Evolutionary conservation across 2,113 vertebrate species (phyloP).

Genomic region (Nothobranchius furzeri): DNA sequence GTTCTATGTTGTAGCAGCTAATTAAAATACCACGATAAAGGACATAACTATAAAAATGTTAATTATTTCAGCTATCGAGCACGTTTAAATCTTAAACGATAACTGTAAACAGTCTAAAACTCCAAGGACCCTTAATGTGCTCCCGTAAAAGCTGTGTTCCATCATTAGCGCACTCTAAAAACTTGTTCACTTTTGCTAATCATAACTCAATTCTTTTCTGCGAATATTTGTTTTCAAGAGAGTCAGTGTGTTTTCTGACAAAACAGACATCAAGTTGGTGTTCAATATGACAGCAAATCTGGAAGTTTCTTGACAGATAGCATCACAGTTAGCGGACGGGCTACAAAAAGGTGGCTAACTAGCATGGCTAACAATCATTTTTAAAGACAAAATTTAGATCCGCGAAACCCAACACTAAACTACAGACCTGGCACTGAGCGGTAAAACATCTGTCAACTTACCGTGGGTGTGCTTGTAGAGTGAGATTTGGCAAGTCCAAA

Average conservation of each 20-base stretch:
- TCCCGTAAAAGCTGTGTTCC: not conserved
- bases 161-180: conserved; percentile 9
- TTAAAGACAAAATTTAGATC: not conserved
- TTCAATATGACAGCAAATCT: conserved; percentile 19
- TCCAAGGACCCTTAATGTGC: conserved; percentile 14
- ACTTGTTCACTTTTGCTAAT: not conserved
- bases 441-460: conserved; percentile 15
- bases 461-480: conserved; percentile 24
- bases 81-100: not conserved
- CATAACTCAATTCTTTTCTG: not conserved
- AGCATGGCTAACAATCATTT: conserved; percentile 22
- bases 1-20: not conserved
- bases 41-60: too few relatives aligned
- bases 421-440: not conserved
- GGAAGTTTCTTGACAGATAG: conserved; percentile 58
- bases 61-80: not conserved
- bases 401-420: not conserved
- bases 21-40: not conserved
- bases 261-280: conserved; percentile 3
- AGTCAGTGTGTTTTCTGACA: not conserved
- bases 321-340: conserved; percentile 47
- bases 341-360: conserved; percentile 42
- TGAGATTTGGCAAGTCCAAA: conserved; percentile 34
- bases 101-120: conserved; percentile 1
- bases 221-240: not conserved